Percentiles rank a stretch among this genome's conserved stretches.
phyloP scores from a whole-genome alignment of 2,113 vertebrate species.

The Prietella phreatophila region DNA sequence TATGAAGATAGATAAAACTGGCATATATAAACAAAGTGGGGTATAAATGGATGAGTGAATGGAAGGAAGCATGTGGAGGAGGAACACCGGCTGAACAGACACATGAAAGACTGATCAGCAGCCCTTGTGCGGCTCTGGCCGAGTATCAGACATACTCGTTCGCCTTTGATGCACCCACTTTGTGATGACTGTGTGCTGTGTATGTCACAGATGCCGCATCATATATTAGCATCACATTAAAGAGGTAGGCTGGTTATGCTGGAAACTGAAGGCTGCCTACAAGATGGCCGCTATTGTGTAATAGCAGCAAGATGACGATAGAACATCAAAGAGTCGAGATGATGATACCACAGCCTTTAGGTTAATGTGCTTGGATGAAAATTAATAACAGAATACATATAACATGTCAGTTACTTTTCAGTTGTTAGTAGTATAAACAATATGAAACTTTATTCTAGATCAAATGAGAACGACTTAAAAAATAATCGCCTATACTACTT shows the following conservation, averaged over 20 bases:
- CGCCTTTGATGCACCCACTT: constrained; percentile 43
- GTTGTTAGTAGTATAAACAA: not conserved
- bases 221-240: constrained; percentile 41
- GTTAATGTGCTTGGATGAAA: not conserved
- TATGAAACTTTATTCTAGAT: not conserved
- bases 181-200: constrained; percentile 38
- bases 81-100: constrained; percentile 22
- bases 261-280: not conserved
- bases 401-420: not conserved
- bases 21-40: not conserved
- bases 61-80: constrained; percentile 19
- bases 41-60: constrained; percentile 13
- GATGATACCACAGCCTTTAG: not conserved
- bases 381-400: not conserved
- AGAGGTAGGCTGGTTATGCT: constrained; percentile 21
- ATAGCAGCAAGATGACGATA: constrained; percentile 12
- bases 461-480: not conserved
- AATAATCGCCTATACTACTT: not conserved
- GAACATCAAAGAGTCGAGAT: not conserved
- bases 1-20: not conserved
- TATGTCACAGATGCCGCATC: constrained; percentile 19
- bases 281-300: not conserved
- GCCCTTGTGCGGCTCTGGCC: constrained; percentile 34
- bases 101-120: constrained; percentile 47
- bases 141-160: constrained; percentile 43